Base-by-base conservation (phyloP, 2,888 invertebrate genomes). In the Esperia sulphurella region DNA sequence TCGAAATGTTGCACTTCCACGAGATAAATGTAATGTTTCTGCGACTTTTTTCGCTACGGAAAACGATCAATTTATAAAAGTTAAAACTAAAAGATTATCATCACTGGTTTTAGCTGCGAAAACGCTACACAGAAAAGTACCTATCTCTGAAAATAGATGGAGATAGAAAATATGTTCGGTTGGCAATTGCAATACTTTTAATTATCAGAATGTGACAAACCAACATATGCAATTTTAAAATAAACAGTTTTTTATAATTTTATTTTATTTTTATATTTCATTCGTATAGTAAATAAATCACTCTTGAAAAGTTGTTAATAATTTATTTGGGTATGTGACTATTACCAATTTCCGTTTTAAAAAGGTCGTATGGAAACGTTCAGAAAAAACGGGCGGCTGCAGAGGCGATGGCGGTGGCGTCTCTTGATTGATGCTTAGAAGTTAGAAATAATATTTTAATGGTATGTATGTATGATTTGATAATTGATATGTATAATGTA, bases 71-170 rank as follows among this genome's bases (percentile, higher is more conserved):
- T 87, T 88, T 90, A 89, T 78, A 86, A 90, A 86, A 84, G 79
- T 80, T 84, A 85, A 78, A 87, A 83, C 85, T 90, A 88, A 85
- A 90, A 91, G 91, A 91, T 91, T 90, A 91, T 83, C 91, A 91
- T 91, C 91, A 90, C 91, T 91, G 89, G 89, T 87, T 91, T 84
- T 85, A 50, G 91, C 92, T 91, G 91, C 91, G 86, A 90, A 90
- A 89, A 90, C 89, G 89, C 90, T 88, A 89, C 89, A 75, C 81
- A 85, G 78, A 90, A 89, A 92, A 92, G 92, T 92, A 92, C 92
- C 92, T 92, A 91, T 86, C 90, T 92, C 92, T 92, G 92, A 92
- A 92, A 92, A 92, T 92, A 92, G 92, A 92, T 91, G 92, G 92
- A 91, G 91, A 91, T 91, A 90, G 90, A 91, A 21, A 91, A 83